These are phyloP conservation scores for Yoshiicerus persimilis DNA, from an alignment of 1,140 invertebrate genomes.

Conservation along the genomic window DNA sequence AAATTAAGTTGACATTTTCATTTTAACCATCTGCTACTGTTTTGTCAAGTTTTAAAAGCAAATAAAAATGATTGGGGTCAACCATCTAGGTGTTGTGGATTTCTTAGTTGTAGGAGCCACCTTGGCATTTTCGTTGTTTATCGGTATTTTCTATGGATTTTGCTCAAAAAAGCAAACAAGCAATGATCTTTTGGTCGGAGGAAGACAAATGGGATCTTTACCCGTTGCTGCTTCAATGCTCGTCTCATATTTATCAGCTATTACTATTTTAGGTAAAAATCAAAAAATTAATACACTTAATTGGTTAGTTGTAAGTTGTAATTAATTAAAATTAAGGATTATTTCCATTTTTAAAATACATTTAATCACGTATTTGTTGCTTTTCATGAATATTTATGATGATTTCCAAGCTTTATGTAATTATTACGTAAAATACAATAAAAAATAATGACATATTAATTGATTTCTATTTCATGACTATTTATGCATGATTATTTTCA, in stretches of 20 bases:
- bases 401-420: too few species aligned
- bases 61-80: background rate
- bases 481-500: too few species aligned
- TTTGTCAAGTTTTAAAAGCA: background rate
- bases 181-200: constrained; percentile 44
- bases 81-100: constrained; percentile 38
- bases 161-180: constrained; percentile 37
- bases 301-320: too few species aligned
- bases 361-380: too few species aligned
- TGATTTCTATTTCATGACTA: too few species aligned
- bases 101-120: constrained; percentile 25
- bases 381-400: too few species aligned
- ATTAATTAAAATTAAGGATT: too few species aligned
- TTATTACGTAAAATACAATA: too few species aligned
- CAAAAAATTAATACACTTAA: background rate
- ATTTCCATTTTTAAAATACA: too few species aligned
- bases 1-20: background rate
- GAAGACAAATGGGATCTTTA: constrained; percentile 38
- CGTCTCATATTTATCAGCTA: constrained; percentile 41
- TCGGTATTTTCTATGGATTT: constrained; percentile 38
- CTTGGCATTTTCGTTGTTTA: constrained; percentile 27
- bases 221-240: constrained; percentile 44
- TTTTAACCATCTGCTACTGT: background rate
- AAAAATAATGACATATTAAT: too few species aligned
- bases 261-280: constrained; percentile 42